Base-by-base conservation (phyloP, 2,113 vertebrate species). In the Phalacrocorax carbo region DNA sequence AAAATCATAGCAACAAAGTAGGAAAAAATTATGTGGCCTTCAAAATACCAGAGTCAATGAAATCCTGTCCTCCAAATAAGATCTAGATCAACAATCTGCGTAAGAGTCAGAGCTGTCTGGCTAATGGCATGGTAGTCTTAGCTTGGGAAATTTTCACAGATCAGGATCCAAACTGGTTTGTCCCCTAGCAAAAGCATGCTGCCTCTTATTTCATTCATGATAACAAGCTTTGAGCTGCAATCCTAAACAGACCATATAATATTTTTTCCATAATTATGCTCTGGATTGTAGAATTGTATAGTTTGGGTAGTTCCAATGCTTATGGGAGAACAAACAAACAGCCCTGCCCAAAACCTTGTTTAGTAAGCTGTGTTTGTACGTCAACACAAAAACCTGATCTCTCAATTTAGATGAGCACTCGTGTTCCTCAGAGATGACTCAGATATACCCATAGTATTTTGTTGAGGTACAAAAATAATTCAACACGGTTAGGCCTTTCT, bases 171-270 rank as follows among this genome's bases (percentile, higher is more conserved):
- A 94, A 92, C 46, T 68, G 22, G 44, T 61, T 82, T 92, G 69
- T 90, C 76, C 29, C 57, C 4, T 86, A 75, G 88, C 64, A 95
- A 95, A 88, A 93, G 57, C 16, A 57, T 52, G 66, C 80, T 60
- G 65, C 46, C 77, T 96, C 85, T 90, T 97, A 84, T 91, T 94
- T 61, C 44, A 57, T 81, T 90, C 20, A 14, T 93, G 42, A 90
- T 72, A 88, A 86, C 82, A 73, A 92, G 30, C 46, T 97, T 93
- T 88, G 75, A 84, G 81, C 17, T 64, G 77, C 36, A 77, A 90
- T 91, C 57, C 57, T 78, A 95, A 91, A 52, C 82, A 75, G 30
- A 95, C 82, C 16, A 19, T 85, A 26, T 40, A 8, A 70, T 94
- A 27, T 85, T 86, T 79, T 94, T 81, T 40, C 79, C 83, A 57